phyloP scores from a whole-genome alignment of 1,140 invertebrate species.

The Aporrectodea caliginosa region DNA sequence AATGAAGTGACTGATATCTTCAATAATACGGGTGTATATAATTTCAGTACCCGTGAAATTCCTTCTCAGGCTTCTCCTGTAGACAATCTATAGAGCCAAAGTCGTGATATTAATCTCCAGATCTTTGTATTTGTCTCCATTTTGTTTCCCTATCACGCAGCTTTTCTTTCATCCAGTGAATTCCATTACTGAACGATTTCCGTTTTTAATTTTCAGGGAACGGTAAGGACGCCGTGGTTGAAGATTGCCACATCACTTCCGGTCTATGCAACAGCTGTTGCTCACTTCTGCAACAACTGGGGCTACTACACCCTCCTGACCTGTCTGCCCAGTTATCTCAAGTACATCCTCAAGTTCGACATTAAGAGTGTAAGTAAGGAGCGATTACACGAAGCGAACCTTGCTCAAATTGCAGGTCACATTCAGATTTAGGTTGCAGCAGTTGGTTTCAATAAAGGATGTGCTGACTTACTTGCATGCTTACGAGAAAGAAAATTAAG shows the following conservation, averaged over 20 bases:
- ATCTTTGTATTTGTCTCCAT: not conserved
- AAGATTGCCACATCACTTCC: slow-evolving; percentile 72
- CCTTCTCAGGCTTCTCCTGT: not conserved
- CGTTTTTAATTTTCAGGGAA: not conserved
- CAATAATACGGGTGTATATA: no score
- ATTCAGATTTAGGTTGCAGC: no score
- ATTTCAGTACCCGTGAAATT: no score
- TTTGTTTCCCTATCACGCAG: not conserved
- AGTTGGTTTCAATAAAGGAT: no score
- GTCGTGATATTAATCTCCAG: not conserved
- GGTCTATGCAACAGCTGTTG: slow-evolving; percentile 86
- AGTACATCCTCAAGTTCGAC: slow-evolving; percentile 79
- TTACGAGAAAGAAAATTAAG: no score
- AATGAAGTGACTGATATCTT: no score
- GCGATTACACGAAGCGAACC: no score
- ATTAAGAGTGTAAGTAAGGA: slow-evolving; percentile 71
- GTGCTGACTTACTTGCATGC: no score
- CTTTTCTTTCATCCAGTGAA: not conserved
- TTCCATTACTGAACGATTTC: not conserved
- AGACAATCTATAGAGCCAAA: not conserved
- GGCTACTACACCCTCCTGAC: slow-evolving; percentile 90
- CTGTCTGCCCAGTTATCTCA: slow-evolving; percentile 90
- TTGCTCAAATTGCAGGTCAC: no score
- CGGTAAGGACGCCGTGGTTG: slow-evolving; percentile 62
- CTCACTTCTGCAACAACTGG: slow-evolving; percentile 85